Conservation (phyloP, 2,888 invertebrate genomes). For the Luffia ferchaultella region DNA sequence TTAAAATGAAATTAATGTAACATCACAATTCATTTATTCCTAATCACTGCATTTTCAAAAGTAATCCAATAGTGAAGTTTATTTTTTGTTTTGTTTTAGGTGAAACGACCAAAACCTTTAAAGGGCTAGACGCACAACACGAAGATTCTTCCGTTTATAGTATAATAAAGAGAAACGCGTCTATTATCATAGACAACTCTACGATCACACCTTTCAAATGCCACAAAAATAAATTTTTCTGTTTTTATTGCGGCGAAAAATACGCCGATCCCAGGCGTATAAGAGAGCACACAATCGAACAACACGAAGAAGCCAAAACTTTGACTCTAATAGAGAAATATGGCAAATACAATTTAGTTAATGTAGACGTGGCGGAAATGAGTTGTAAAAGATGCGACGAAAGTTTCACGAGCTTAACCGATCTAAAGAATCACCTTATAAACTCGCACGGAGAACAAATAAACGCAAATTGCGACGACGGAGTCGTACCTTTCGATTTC, state of each 20-base stretch:
- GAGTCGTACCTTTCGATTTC: constrained; percentile 43
- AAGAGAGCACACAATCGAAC: constrained; percentile 22
- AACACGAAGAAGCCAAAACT: constrained; percentile 21
- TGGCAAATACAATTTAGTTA: constrained; percentile 42
- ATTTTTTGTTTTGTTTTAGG: too few species aligned
- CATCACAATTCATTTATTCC: too few species aligned
- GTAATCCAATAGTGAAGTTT: too few species aligned
- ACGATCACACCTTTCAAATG: constrained; percentile 49
- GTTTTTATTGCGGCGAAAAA: constrained; percentile 41
- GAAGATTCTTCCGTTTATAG: not conserved
- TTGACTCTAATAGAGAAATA: constrained; percentile 26
- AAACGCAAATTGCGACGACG: constrained; percentile 29
- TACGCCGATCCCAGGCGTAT: constrained; percentile 37
- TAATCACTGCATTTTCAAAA: too few species aligned
- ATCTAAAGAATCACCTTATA: constrained; percentile 36
- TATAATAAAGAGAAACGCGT: constrained; percentile 26
- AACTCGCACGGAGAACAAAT: constrained; percentile 31
- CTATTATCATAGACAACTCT: constrained; percentile 35
- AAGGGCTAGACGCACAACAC: too few species aligned
- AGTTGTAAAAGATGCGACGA: constrained; percentile 38
- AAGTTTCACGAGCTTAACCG: constrained; percentile 22
- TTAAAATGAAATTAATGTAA: too few species aligned
- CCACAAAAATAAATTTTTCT: constrained; percentile 43
- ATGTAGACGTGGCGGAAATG: constrained; percentile 42
- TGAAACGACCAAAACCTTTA: too few species aligned